phyloP scores from a whole-genome alignment of 2,797 vertebrate species.

The Premnoplex brunnescens region DNA sequence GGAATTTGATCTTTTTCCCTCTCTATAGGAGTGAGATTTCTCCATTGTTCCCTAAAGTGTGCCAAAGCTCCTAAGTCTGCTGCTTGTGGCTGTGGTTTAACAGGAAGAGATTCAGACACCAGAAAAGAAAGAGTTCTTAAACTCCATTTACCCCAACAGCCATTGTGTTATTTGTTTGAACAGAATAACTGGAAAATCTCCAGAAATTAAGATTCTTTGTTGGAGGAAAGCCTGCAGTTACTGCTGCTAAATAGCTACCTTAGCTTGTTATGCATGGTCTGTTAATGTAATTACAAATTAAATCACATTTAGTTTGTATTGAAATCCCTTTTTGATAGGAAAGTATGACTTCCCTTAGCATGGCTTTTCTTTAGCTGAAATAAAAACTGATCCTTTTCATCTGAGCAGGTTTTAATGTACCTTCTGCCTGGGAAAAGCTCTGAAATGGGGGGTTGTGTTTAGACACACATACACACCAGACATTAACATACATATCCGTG shows the following conservation, averaged over 20 bases:
- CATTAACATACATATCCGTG: rapidly evolving
- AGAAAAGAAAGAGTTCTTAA: not conserved
- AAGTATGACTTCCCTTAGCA: not conserved
- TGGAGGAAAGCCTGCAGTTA: not conserved
- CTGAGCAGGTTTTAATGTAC: not conserved
- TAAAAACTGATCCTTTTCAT: not conserved
- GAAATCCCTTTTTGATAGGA: not conserved
- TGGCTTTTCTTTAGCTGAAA: not conserved
- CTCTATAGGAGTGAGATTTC: not conserved
- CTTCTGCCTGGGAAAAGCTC: not conserved
- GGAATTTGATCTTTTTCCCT: not conserved
- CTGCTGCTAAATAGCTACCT: not conserved
- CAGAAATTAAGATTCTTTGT: not conserved
- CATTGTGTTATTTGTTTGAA: not conserved
- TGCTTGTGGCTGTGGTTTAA: not conserved
- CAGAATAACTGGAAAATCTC: not conserved
- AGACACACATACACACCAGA: not conserved
- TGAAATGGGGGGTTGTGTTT: not conserved
- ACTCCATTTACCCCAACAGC: not conserved
- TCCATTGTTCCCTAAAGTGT: not conserved
- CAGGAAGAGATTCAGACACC: not conserved
- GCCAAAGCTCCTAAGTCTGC: not conserved
- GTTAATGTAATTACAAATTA: constrained; percentile 21
- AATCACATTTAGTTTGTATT: constrained; percentile 14
- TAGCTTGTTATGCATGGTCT: not conserved